These are phyloP conservation scores for Piprites chloris DNA, from an alignment of 2,113 vertebrate species.

Conservation along the genomic window DNA sequence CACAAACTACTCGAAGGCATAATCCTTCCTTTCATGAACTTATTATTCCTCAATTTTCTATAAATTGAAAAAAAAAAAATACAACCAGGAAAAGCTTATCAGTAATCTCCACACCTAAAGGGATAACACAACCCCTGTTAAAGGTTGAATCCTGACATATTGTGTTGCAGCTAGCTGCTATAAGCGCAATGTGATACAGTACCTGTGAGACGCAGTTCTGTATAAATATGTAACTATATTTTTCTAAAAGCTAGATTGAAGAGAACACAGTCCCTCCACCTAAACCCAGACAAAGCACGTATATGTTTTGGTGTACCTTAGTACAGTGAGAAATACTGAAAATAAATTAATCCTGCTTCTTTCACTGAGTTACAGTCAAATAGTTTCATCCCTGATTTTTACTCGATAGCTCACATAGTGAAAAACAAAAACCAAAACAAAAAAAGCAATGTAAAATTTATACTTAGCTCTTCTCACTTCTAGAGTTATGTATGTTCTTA, in stretches of 20 bases:
- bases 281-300: neutral
- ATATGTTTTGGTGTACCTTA: neutral
- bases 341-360: neutral
- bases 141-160: neutral
- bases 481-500: neutral
- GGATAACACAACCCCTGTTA: neutral
- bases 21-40: neutral
- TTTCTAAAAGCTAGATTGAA: neutral
- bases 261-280: neutral
- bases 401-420: neutral
- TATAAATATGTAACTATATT: neutral
- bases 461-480: neutral
- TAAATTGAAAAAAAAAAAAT: neutral
- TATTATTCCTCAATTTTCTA: neutral
- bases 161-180: neutral
- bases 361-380: neutral
- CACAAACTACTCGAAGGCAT: neutral
- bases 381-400: neutral
- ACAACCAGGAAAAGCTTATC: neutral
- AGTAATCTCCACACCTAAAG: neutral
- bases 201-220: neutral
- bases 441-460: neutral
- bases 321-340: neutral
- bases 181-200: neutral
- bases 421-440: neutral